Conservation (phyloP, 2,113 vertebrate species). For the Lethenteron camtschaticum region DNA sequence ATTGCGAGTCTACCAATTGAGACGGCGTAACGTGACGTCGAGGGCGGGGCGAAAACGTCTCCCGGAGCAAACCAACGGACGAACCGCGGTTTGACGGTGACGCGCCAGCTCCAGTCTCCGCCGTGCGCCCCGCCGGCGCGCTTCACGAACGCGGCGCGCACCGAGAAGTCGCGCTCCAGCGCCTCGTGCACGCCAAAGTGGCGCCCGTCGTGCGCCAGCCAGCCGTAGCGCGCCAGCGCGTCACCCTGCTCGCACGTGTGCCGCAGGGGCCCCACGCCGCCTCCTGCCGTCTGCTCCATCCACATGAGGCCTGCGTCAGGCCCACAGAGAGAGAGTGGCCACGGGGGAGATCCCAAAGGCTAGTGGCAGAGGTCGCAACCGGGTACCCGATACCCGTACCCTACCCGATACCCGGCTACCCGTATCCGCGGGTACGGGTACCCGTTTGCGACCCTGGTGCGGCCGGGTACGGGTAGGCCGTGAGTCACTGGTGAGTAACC, state of each 20-base stretch:
- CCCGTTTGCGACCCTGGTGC: too few relatives aligned
- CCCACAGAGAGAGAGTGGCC: background rate
- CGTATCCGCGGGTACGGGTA: too few relatives aligned
- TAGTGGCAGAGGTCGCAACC: too few relatives aligned
- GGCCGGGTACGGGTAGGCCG: too few relatives aligned
- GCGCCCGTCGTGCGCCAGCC: conserved; percentile 63
- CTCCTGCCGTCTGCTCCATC: conserved; percentile 41
- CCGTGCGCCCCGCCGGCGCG: conserved; percentile 50
- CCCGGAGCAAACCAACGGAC: conserved; percentile 1
- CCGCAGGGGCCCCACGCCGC: conserved; percentile 28
- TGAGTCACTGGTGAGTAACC: too few relatives aligned
- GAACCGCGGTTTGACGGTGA: conserved; percentile 49
- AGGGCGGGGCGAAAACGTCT: background rate
- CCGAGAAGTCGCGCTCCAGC: conserved; percentile 31
- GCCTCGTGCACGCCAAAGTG: conserved; percentile 65
- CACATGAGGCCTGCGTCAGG: conserved; percentile 58
- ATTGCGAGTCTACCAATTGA: too few relatives aligned
- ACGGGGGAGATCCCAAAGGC: too few relatives aligned
- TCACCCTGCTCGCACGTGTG: conserved; percentile 71
- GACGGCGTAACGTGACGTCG: too few relatives aligned
- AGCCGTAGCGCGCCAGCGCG: conserved; percentile 44
- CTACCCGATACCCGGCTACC: too few relatives aligned
- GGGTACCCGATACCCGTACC: too few relatives aligned
- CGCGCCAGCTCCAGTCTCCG: conserved; percentile 83
- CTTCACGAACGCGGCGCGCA: conserved; percentile 70